phyloP scores from a whole-genome alignment of 1,140 invertebrate genomes.

The Papilio helenus region DNA sequence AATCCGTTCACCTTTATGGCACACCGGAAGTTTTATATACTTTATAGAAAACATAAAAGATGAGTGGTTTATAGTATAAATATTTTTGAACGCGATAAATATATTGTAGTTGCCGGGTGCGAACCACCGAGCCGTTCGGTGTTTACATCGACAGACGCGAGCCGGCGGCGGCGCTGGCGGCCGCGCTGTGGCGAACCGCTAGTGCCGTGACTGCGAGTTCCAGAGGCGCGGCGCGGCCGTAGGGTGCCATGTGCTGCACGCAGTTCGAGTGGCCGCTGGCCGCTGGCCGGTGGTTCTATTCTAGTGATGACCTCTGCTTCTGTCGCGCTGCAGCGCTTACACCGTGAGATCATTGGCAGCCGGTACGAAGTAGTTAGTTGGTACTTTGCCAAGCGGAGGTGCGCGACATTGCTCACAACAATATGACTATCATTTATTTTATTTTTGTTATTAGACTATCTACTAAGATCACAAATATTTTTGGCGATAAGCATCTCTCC shows the following conservation, averaged over 20 bases:
- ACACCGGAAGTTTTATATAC: not conserved
- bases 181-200: not conserved
- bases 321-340: not conserved
- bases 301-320: not conserved
- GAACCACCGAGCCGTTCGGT: not conserved
- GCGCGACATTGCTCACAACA: slow-evolving; percentile 8
- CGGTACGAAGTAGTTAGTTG: not conserved
- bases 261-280: too few species aligned
- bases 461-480: not conserved
- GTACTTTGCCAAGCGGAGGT: slow-evolving; percentile 13
- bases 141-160: not conserved
- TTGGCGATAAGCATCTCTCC: not conserved
- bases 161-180: not conserved
- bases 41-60: slow-evolving; percentile 3
- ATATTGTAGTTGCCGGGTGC: not conserved
- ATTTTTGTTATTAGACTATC: not conserved
- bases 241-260: too few species aligned
- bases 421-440: slow-evolving; percentile 10
- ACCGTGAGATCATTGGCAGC: not conserved
- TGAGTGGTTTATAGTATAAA: not conserved
- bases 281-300: not conserved
- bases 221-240: too few species aligned
- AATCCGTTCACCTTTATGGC: not conserved
- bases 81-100: slow-evolving; percentile 2
- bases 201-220: too few species aligned